Evolutionary conservation across 2,797 vertebrate species (phyloP).

Genomic region (Enteromius viviparus): DNA sequence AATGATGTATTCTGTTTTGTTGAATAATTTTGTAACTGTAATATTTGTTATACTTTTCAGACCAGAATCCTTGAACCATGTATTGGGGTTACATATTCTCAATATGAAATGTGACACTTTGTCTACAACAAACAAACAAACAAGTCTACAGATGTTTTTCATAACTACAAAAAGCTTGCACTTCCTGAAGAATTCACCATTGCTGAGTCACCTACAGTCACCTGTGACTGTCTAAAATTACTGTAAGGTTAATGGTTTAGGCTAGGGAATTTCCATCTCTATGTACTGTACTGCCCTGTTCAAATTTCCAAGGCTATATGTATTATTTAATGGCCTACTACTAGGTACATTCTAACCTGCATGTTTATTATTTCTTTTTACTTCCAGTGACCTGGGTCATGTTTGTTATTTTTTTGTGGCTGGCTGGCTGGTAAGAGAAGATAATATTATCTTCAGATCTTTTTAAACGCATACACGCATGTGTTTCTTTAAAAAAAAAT

Average conservation of each 20-base stretch:
- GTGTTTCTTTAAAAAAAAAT: neutral
- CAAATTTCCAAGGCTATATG: neutral
- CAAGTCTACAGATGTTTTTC: neutral
- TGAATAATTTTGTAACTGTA: neutral
- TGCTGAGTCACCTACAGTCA: constrained; percentile 19
- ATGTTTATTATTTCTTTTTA: neutral
- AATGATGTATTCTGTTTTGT: neutral
- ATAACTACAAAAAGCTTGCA: neutral
- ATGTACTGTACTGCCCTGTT: neutral
- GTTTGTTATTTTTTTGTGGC: neutral
- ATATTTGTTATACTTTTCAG: neutral
- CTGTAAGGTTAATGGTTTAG: neutral
- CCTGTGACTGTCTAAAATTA: neutral
- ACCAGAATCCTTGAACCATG: neutral
- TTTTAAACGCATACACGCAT: neutral
- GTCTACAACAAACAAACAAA: neutral
- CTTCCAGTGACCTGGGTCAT: neutral
- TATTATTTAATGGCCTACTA: neutral
- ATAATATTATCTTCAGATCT: neutral
- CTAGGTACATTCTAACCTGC: neutral
- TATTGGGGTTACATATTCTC: neutral
- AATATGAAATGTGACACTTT: neutral
- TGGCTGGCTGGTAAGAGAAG: neutral
- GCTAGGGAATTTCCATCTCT: constrained; percentile 21
- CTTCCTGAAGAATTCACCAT: neutral